Evolutionary conservation across 2,888 invertebrate genomes (phyloP).

Genomic region (Aromia moschata): DNA sequence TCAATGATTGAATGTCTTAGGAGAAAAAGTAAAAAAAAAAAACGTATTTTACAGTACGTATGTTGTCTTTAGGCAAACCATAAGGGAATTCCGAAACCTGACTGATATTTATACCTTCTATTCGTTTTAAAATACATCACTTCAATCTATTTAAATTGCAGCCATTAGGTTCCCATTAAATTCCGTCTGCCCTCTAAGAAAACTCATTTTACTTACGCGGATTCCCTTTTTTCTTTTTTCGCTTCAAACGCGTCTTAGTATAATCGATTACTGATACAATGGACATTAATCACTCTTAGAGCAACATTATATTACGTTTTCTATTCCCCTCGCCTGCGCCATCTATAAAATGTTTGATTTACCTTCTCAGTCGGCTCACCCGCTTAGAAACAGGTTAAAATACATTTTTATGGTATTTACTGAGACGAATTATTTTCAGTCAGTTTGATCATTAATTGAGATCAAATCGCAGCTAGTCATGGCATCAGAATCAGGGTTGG

Average conservation of each 20-base stretch:
- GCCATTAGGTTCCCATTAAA: constrained; percentile 30
- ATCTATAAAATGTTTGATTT: constrained; percentile 12
- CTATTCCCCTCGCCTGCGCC: constrained; percentile 16
- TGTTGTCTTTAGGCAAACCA: too few species aligned
- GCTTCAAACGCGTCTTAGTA: constrained; percentile 23
- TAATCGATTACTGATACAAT: constrained; percentile 39
- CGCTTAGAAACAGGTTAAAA: constrained; percentile 3
- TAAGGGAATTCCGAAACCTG: too few species aligned
- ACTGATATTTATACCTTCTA: background rate
- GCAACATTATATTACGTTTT: constrained; percentile 36
- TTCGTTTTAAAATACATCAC: background rate
- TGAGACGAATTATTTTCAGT: constrained; percentile 4
- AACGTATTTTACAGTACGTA: too few species aligned
- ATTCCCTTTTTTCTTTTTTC: constrained; percentile 30
- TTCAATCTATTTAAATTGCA: constrained; percentile 31
- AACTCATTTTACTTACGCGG: constrained; percentile 38
- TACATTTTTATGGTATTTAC: constrained; percentile 10
- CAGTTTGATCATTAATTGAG: too few species aligned
- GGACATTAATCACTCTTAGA: constrained; percentile 41
- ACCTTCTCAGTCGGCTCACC: constrained; percentile 1
- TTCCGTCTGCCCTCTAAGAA: constrained; percentile 32
- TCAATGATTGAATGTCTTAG: too few species aligned
- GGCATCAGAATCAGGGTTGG: too few species aligned
- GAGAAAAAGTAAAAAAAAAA: too few species aligned
- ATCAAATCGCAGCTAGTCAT: too few species aligned